These are phyloP conservation scores for Drosophila sproati DNA, from an alignment of 1,140 invertebrate species.

Conservation along the genomic window DNA sequence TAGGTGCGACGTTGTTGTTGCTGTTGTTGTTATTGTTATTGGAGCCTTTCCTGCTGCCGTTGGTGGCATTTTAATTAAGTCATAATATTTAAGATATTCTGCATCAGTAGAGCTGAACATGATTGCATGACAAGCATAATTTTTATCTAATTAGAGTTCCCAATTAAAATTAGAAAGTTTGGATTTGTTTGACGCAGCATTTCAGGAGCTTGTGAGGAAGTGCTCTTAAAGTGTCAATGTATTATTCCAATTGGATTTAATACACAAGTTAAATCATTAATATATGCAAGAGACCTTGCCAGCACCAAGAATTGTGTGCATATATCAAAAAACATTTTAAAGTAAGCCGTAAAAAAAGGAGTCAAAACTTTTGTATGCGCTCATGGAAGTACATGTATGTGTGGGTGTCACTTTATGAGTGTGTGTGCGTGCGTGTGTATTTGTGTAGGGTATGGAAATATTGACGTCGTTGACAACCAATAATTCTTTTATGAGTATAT, in stretches of 20 bases:
- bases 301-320: constrained; percentile 1
- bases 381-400: background rate
- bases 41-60: background rate
- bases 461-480: constrained; percentile 15
- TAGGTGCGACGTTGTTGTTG: constrained; percentile 31
- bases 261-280: constrained; percentile 24
- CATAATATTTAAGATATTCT: constrained; percentile 21
- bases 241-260: constrained; percentile 13
- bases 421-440: background rate
- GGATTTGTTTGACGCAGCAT: background rate
- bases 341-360: background rate
- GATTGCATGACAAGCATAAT: constrained; percentile 26
- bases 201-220: background rate
- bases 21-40: constrained; percentile 6
- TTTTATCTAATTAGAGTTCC: constrained; percentile 27
- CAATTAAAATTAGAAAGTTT: constrained; percentile 6
- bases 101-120: background rate
- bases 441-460: background rate
- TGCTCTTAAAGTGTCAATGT: constrained; percentile 23
- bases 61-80: constrained; percentile 46
- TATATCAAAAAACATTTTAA: constrained; percentile 31
- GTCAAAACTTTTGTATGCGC: background rate
- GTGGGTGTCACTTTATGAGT: background rate
- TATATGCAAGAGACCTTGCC: constrained; percentile 27
- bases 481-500: constrained; percentile 12